These are phyloP conservation scores for Formicarius rufipectus DNA, from an alignment of 2,113 vertebrate genomes.

Conservation along the genomic window DNA sequence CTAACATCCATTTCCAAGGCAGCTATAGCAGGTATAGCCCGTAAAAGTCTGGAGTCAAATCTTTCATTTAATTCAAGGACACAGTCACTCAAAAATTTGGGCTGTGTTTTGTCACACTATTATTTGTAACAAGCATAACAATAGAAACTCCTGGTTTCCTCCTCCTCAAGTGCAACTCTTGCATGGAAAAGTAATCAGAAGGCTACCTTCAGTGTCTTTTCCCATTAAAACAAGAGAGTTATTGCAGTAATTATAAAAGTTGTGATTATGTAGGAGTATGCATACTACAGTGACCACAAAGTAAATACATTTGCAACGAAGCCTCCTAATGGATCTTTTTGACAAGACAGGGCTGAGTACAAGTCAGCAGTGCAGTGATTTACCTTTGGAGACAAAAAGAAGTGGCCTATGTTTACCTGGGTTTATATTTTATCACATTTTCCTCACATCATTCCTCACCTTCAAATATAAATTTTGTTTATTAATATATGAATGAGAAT, in stretches of 20 bases:
- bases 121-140: background rate
- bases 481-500: background rate
- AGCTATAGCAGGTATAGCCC: background rate
- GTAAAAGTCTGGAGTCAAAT: background rate
- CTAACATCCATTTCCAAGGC: background rate
- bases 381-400: background rate
- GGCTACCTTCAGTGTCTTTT: background rate
- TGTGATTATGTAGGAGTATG: background rate
- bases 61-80: background rate
- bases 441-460: background rate
- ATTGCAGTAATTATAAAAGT: background rate
- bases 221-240: background rate
- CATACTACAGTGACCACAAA: background rate
- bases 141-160: background rate
- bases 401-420: background rate
- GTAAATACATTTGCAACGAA: background rate
- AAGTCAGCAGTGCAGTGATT: background rate
- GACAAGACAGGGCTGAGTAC: background rate
- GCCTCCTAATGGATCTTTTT: background rate
- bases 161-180: background rate
- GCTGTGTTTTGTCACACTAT: background rate
- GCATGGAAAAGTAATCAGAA: background rate
- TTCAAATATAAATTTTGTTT: background rate
- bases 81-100: background rate
- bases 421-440: background rate